These are phyloP conservation scores for Lottia scabra DNA, from an alignment of 2,888 invertebrate species.

Conservation along the genomic window DNA sequence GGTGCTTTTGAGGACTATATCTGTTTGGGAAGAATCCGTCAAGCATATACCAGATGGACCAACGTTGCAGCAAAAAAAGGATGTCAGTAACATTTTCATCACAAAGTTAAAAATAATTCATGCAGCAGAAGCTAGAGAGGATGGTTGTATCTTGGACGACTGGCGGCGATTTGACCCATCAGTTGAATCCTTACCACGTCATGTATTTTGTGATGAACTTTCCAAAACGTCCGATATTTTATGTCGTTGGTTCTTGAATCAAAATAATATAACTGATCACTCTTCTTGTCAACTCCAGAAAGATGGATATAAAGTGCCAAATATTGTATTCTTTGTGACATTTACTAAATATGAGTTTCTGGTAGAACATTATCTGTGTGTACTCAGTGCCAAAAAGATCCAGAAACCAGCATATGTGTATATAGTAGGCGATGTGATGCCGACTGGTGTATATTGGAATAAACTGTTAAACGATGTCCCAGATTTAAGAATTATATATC, in stretches of 20 bases:
- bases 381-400: background rate
- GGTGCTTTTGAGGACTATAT: too few relatives aligned
- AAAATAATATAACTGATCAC: background rate
- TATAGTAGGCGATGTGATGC: background rate
- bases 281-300: background rate
- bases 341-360: background rate
- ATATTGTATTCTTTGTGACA: background rate
- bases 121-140: too few relatives aligned
- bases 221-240: background rate
- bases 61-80: too few relatives aligned
- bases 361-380: background rate
- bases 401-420: background rate
- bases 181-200: background rate
- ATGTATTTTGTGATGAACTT: conserved; percentile 4
- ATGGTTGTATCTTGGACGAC: background rate
- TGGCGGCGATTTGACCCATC: background rate
- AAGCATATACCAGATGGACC: too few relatives aligned
- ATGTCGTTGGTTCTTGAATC: background rate
- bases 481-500: background rate
- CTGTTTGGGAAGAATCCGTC: too few relatives aligned
- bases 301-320: background rate
- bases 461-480: background rate
- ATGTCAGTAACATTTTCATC: too few relatives aligned
- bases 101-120: too few relatives aligned
- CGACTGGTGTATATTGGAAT: background rate